Base-by-base conservation (phyloP, 2,888 invertebrate species). In the Eristalinus aeneus region DNA sequence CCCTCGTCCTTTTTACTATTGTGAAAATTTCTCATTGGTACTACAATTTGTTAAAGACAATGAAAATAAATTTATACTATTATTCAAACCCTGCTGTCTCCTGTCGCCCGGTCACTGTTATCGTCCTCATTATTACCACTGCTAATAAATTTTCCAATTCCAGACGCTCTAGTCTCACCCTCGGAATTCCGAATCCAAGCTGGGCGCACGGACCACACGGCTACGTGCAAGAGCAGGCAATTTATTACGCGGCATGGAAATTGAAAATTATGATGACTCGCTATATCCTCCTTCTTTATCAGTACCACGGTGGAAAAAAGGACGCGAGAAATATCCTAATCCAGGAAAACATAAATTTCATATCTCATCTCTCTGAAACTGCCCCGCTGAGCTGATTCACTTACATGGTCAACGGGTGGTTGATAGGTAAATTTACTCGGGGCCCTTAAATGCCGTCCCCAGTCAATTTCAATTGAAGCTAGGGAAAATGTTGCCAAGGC, bases 21-120 rank as follows among this genome's bases (percentile, higher is more conserved):
- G 63, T 36, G 60, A 61, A 78, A 54, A 85, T 68, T 80, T 82
- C 82, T 82, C 81, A 86, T 71, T 76, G 75, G 76, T 67, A 86
- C 77, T 86, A 82, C 82, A 86, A 86, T 86, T 86, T 86, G 86
- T 78, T 86, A 82, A 86, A 82, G 82, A 78, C 78, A 71, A 82
- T 86, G 77, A 82, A 86, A 86, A 86, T 86, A 86, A 86, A 81
- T 86, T 82, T 74, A 65, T 78, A 34, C 63, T 77, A 85, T 85
- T 76, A 85, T 69, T 85, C 81, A 85, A 85, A 85, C 81, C 73
- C 73, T 77, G 64, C 67, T 81, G 76, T 76, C 85, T 76, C 73
- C 80, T 85, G 81, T 77, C 81, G 81, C 31, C 64, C 81, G 76
- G 85, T 85, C 85, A 85, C 81, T 85, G 72, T 85, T 85, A 81